Conservation (phyloP, 2,797 vertebrate genomes). For the Limnodromus scolopaceus region DNA sequence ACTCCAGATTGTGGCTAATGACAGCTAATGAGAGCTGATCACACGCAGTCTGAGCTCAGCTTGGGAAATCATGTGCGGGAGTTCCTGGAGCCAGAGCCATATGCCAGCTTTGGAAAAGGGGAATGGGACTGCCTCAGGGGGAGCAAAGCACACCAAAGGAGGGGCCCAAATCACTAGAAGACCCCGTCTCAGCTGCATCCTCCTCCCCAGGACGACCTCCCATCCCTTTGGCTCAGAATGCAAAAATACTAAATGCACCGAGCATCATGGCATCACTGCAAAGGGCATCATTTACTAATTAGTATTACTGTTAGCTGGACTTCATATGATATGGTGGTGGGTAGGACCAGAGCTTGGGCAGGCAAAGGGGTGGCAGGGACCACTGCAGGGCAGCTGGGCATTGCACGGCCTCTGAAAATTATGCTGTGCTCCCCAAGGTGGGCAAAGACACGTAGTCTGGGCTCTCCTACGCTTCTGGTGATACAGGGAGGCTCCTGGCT, state of each 20-base stretch:
- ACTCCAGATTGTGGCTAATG: conserved; percentile 56
- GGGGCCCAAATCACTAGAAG: neutral
- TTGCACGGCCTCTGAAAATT: neutral
- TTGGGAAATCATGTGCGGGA: neutral
- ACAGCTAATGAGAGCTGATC: conserved; percentile 49
- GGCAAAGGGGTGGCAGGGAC: neutral
- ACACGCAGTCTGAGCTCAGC: neutral
- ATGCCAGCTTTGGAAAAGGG: neutral
- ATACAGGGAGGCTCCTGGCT: neutral
- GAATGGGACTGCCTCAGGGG: neutral
- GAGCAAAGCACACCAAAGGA: neutral
- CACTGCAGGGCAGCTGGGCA: neutral
- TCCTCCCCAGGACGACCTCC: neutral
- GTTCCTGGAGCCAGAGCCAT: conserved; percentile 36
- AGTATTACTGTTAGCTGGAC: neutral
- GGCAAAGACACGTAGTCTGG: neutral
- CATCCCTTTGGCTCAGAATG: neutral
- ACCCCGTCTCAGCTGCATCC: neutral
- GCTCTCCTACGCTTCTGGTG: neutral
- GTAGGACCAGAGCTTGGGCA: neutral
- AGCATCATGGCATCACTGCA: neutral
- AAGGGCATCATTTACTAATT: neutral
- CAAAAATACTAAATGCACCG: neutral
- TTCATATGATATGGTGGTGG: rapidly evolving
- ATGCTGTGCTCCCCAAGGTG: neutral